A percentile compares a stretch with the other conserved stretches of the same genome.
phyloP scores from a whole-genome alignment of 2,113 vertebrate species.

The Oxygymnocypris stewartii region DNA sequence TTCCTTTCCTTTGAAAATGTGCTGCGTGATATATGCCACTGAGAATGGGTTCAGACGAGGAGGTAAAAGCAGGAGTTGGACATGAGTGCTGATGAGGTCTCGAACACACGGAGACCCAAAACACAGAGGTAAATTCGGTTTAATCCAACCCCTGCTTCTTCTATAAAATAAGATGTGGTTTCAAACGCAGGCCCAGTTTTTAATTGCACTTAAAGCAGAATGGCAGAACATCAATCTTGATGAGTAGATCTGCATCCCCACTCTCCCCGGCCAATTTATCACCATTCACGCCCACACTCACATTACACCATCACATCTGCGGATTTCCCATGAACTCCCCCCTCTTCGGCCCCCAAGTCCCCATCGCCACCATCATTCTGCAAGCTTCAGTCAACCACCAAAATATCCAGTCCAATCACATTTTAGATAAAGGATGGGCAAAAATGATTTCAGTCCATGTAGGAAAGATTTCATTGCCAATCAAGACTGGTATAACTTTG shows the following conservation, averaged over 20 bases:
- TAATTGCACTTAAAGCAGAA: conserved; percentile 86
- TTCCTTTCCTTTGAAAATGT: neutral
- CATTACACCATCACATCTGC: conserved; percentile 63
- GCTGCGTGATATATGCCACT: neutral
- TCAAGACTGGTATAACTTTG: neutral
- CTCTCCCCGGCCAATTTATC: conserved; percentile 81
- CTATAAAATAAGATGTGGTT: conserved; percentile 69
- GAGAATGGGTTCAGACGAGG: neutral
- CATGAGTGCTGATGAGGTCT: neutral
- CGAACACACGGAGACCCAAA: neutral
- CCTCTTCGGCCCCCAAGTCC: conserved; percentile 3
- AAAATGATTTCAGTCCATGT: neutral
- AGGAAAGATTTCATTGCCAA: neutral
- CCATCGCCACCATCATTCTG: conserved; percentile 22
- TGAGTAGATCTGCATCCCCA: conserved; percentile 82
- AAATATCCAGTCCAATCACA: neutral
- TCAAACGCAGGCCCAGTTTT: conserved; percentile 76
- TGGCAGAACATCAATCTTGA: conserved; percentile 86
- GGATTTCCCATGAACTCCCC: conserved; percentile 42
- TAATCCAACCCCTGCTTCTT: conserved; percentile 66
- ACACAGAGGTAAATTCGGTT: conserved; percentile 60
- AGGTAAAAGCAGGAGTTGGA: conserved; percentile 6
- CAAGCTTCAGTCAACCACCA: conserved; percentile 1
- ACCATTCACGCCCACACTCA: conserved; percentile 71
- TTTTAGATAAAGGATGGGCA: neutral